Percentiles rank a stretch among this genome's conserved stretches.
phyloP scores from a whole-genome alignment of 2,113 vertebrate genomes.

The Ictidomys tridecemlineatus region DNA sequence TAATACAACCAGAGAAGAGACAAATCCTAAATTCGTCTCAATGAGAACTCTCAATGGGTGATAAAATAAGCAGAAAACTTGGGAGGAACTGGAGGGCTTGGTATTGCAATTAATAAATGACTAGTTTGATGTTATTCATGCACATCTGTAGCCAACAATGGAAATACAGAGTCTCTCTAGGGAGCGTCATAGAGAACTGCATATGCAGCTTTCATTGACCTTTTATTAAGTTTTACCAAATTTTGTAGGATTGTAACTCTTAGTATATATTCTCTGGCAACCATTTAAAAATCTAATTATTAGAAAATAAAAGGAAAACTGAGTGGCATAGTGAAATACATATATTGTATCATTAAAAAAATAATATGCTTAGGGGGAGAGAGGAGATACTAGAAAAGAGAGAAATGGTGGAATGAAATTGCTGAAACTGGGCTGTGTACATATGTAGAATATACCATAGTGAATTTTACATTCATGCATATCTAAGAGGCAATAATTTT shows the following conservation, averaged over 20 bases:
- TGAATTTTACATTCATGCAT: too few species aligned
- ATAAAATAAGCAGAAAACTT: not conserved
- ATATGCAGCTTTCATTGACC: not conserved
- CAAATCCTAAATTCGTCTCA: not conserved
- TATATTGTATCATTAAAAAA: not conserved
- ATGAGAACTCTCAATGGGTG: not conserved
- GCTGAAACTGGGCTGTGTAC: too few species aligned
- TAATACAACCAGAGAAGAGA: not conserved
- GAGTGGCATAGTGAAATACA: not conserved
- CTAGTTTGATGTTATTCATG: not conserved
- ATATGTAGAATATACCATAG: too few species aligned
- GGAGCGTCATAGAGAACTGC: not conserved
- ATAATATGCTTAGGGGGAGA: not conserved
- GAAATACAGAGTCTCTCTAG: not conserved
- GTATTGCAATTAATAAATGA: not conserved
- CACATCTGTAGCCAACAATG: not conserved
- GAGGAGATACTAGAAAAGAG: not conserved
- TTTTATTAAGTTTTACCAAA: not conserved
- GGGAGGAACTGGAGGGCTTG: not conserved
- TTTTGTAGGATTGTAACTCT: not conserved
- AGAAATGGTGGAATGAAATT: too few species aligned
- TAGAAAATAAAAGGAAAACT: constrained; percentile 10
- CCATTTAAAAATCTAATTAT: not conserved
- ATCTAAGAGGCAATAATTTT: too few species aligned
- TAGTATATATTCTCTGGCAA: not conserved